Conservation (phyloP, 2,113 vertebrate species). For the Gasterosteus nipponicus region DNA sequence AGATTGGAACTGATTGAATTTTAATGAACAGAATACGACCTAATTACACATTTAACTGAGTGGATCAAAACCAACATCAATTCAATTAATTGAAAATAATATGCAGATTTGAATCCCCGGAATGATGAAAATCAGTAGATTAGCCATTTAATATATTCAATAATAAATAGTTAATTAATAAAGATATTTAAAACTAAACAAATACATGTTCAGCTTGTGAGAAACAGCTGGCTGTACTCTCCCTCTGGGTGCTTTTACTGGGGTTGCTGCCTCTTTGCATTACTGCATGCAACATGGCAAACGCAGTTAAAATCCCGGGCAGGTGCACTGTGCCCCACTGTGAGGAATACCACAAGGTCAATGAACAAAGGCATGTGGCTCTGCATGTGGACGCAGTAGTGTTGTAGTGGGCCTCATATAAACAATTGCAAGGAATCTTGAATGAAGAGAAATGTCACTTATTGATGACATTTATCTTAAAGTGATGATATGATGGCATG, state of each 20-base stretch:
- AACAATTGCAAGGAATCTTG: background rate
- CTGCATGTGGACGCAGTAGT: background rate
- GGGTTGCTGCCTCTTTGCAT: slow-evolving; percentile 20
- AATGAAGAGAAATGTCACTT: background rate
- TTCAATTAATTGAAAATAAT: background rate
- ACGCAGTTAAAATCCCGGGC: background rate
- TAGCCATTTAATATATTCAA: background rate
- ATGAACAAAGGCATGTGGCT: slow-evolving; percentile 2
- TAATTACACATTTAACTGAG: slow-evolving; percentile 18
- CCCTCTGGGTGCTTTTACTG: slow-evolving; percentile 3
- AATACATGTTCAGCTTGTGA: slow-evolving; percentile 11
- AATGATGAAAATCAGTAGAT: slow-evolving; percentile 4
- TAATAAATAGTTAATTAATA: background rate
- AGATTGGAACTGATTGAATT: slow-evolving; percentile 15
- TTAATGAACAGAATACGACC: slow-evolving; percentile 22
- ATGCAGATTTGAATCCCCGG: background rate
- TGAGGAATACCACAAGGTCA: slow-evolving; percentile 2
- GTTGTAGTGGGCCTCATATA: background rate
- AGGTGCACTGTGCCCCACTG: background rate
- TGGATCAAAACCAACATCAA: slow-evolving; percentile 5
- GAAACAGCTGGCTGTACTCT: slow-evolving; percentile 21
- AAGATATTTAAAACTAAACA: background rate
- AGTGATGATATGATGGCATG: too few species aligned
- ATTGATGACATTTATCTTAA: background rate
- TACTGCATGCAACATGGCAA: background rate